Evolutionary conservation across 53 echinoderm and acorn worm genomes (phyloP).

Genomic region (Paelopatides confundens): DNA sequence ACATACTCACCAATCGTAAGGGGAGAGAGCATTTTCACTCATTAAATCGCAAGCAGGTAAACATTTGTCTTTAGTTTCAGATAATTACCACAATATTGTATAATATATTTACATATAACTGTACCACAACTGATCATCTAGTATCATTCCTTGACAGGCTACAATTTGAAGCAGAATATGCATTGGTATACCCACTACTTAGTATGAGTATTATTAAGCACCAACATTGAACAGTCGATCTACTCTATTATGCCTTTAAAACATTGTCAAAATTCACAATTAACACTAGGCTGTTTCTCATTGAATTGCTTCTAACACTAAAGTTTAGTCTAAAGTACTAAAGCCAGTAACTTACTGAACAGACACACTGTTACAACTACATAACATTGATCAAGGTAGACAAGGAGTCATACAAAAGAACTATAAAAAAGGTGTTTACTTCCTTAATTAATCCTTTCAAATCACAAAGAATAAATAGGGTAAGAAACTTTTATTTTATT

Average conservation of each 20-base stretch:
- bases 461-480: background rate
- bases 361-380: no score
- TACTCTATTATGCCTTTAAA: background rate
- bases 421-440: no score
- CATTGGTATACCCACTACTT: no score
- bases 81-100: background rate
- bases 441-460: no score
- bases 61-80: background rate
- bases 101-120: background rate
- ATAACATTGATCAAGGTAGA: no score
- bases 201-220: background rate
- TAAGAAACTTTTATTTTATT: background rate
- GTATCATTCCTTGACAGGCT: no score
- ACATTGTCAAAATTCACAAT: background rate
- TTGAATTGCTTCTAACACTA: background rate
- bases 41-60: background rate
- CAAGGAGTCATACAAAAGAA: no score
- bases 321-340: no score
- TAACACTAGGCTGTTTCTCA: background rate
- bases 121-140: background rate
- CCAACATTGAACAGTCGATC: background rate
- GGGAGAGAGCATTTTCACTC: background rate
- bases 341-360: no score
- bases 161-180: no score
- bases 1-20: constrained; percentile 10